Evolutionary conservation across 2,113 vertebrate species (phyloP), one percentile per base, ranked within the genome.

Genomic region (Etheostoma spectabile): DNA sequence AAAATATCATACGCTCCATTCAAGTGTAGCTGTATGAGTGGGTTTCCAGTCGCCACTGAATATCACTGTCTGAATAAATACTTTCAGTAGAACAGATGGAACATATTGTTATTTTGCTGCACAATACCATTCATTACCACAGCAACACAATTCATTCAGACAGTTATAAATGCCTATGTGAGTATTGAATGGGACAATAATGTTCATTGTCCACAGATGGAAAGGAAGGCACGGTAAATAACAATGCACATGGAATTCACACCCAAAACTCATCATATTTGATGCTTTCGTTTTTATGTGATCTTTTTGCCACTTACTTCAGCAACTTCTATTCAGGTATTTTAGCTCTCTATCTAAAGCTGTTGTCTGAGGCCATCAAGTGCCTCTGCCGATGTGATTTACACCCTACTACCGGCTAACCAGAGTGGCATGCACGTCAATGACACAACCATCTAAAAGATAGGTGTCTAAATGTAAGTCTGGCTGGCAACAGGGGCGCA

Each of bases 401-500:
- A 90, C 78, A 77, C 71, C 70, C 83, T 72, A 59, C 77, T 42
- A 69, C 68, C 84, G 67, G 74, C 82, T 87, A 79, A 83, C 75
- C 66, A 35, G 60, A 46, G 72, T 77, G 80, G 83, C 81, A 60
- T 70, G 52, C 16, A 38, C 70, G 68, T 79, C 85, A 78, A 79
- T 89, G 83, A 83, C 38, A 24, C 30, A 74, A 52, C 82, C 53
- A 19, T 77, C 66, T 33, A 24, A 91, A 85, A 88, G 80, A 88
- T 77, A 70, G 73, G 72, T 52, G 82, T 87, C 48, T 56, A 21
- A 33, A 67, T 82, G 77, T 61, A 82, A 87, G 82, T 89, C 85
- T 86, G 83, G 92, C 87, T 79, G 62, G 92, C 85, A 89, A 89
- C 85, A 91, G 55, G 46, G 69, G 42, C 15, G 12, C 61, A 64